A percentile compares a stretch with the other conserved stretches of the same genome.
phyloP scores from a whole-genome alignment of 2,888 invertebrate genomes.

The Chaitophorus viminalis region DNA sequence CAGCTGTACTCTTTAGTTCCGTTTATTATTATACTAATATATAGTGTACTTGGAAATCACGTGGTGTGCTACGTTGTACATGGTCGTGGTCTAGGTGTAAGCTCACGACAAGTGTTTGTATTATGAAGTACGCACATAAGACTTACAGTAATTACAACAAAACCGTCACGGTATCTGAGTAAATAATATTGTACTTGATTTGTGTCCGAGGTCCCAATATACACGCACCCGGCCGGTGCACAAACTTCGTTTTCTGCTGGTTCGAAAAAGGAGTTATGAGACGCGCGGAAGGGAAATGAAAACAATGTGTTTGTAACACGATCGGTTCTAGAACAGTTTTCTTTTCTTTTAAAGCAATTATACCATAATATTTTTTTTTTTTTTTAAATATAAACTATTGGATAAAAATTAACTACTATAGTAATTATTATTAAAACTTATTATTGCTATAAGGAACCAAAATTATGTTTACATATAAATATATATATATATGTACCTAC shows the following conservation, averaged over 20 bases:
- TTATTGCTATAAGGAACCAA: conserved; percentile 59
- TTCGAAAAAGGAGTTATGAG: background rate
- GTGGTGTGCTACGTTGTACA: background rate
- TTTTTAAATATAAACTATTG: conserved; percentile 24
- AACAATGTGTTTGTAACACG: conserved; percentile 5
- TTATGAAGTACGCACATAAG: too few species aligned
- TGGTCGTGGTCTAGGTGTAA: background rate
- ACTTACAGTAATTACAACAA: too few species aligned
- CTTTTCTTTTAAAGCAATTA: conserved; percentile 41
- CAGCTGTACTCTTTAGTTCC: background rate
- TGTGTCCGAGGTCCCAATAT: background rate
- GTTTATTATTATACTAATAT: too few species aligned
- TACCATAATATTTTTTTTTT: conserved; percentile 46
- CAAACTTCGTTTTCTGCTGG: background rate
- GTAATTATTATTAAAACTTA: conserved; percentile 35
- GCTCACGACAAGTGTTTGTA: background rate
- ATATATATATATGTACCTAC: background rate
- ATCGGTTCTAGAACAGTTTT: conserved; percentile 11
- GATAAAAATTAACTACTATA: conserved; percentile 30
- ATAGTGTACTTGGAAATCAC: background rate
- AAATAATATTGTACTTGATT: background rate
- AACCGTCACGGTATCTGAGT: background rate
- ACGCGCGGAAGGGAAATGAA: background rate
- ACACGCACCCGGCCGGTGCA: background rate
- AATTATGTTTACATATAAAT: conserved; percentile 32